These are phyloP conservation scores for Leptinotarsa texana DNA, from an alignment of 1,140 invertebrate genomes.

Conservation along the genomic window DNA sequence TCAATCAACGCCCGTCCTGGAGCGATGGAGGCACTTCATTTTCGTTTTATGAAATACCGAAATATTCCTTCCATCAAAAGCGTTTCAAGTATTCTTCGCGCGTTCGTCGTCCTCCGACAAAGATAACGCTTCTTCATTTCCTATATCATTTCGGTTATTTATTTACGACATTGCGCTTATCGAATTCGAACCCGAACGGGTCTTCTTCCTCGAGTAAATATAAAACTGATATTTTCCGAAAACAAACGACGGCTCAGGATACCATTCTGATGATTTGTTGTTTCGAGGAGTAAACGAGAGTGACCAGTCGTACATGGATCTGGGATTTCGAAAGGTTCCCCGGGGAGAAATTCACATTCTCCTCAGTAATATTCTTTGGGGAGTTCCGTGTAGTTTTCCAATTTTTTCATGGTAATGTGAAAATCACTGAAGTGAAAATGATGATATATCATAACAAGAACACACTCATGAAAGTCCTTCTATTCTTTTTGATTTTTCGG, in stretches of 20 bases:
- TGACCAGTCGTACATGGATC: constrained; percentile 12
- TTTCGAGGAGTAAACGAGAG: constrained; percentile 9
- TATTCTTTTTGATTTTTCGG: too few relatives aligned
- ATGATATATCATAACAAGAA: too few relatives aligned
- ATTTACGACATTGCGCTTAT: constrained; percentile 24
- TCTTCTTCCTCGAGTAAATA: constrained; percentile 19
- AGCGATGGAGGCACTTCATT: neutral
- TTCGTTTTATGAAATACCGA: neutral
- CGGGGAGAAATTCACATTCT: neutral
- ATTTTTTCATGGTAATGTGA: too few relatives aligned
- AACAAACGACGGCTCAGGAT: constrained; percentile 23
- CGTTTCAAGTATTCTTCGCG: constrained; percentile 16
- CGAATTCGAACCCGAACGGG: constrained; percentile 19
- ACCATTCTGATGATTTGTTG: constrained; percentile 20
- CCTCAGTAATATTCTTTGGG: neutral
- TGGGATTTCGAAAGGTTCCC: constrained; percentile 18
- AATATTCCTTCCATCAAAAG: constrained; percentile 3
- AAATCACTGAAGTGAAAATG: too few relatives aligned
- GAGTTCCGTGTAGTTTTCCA: neutral
- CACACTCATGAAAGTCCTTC: too few relatives aligned
- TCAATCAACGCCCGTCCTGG: neutral
- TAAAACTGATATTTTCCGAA: constrained; percentile 24
- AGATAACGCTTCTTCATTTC: constrained; percentile 29
- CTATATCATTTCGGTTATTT: constrained; percentile 27
- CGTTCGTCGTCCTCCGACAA: constrained; percentile 19